These are phyloP conservation scores for Acanthurus lineatus DNA, from an alignment of 2,797 vertebrate genomes.

Conservation along the genomic window DNA sequence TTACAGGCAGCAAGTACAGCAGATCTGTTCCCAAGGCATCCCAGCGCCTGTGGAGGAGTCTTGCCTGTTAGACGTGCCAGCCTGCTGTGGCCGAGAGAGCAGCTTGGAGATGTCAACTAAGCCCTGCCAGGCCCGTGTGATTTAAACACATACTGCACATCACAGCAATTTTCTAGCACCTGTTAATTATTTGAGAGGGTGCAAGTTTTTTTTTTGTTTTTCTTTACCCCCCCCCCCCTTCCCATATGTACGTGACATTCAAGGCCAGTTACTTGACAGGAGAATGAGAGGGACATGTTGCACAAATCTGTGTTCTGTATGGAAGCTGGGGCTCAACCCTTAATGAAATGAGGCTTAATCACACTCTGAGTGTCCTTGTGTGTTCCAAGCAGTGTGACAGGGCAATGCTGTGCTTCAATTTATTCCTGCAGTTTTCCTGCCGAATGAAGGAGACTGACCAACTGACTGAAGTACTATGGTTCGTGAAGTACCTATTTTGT, in stretches of 20 bases:
- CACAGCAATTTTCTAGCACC: constrained; percentile 24
- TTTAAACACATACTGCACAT: constrained; percentile 60
- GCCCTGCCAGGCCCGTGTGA: constrained; percentile 88
- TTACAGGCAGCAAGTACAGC: constrained; percentile 92
- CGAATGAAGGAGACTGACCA: background rate
- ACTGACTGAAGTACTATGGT: background rate
- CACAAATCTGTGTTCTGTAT: constrained; percentile 77
- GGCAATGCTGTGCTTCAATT: constrained; percentile 26
- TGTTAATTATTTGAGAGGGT: constrained; percentile 26
- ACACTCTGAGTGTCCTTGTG: constrained; percentile 48
- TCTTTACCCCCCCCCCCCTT: background rate
- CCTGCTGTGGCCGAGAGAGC: constrained; percentile 92
- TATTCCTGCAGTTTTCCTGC: background rate
- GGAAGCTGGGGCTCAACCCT: constrained; percentile 64
- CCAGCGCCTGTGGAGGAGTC: constrained; percentile 84
- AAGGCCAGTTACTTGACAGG: constrained; percentile 81
- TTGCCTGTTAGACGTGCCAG: constrained; percentile 81
- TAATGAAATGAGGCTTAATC: constrained; percentile 63
- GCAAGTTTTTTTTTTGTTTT: background rate
- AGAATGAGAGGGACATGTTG: constrained; percentile 58
- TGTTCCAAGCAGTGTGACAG: constrained; percentile 30
- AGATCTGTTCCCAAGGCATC: constrained; percentile 86
- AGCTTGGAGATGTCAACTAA: constrained; percentile 88
- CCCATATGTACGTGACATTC: constrained; percentile 37
- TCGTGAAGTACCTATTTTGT: background rate